Conservation (phyloP, 2,797 vertebrate genomes). For the Sebastes diploproa region DNA sequence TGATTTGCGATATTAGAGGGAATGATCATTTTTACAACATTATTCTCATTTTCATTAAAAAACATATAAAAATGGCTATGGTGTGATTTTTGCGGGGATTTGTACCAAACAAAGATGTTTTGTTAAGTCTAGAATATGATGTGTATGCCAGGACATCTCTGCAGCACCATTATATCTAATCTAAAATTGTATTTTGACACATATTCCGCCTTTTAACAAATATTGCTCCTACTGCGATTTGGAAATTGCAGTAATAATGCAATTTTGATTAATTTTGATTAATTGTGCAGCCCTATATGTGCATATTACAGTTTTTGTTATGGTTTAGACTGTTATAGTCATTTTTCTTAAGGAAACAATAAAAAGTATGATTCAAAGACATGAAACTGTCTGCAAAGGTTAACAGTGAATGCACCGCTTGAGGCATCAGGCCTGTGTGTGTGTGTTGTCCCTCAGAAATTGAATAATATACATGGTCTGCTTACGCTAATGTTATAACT, state of each 20-base stretch:
- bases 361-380: not conserved
- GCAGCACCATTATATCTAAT: too few species aligned
- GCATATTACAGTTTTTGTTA: not conserved
- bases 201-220: too few species aligned
- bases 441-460: not conserved
- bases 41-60: too few species aligned
- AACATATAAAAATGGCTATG: too few species aligned
- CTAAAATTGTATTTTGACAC: too few species aligned
- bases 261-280: too few species aligned
- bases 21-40: not conserved
- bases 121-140: too few species aligned
- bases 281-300: not conserved
- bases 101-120: too few species aligned
- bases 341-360: not conserved
- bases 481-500: slow-evolving; percentile 11
- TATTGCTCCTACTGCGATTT: too few species aligned
- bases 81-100: too few species aligned
- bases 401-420: not conserved
- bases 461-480: slow-evolving; percentile 12
- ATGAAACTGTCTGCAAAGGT: not conserved
- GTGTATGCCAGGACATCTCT: too few species aligned
- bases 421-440: not conserved
- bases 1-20: not conserved
- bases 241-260: too few species aligned
- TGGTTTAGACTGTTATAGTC: not conserved